Percentiles rank a stretch among this genome's conserved stretches.
Conservation (phyloP, 1,140 invertebrate genomes). For the Ectropis grisescens region DNA sequence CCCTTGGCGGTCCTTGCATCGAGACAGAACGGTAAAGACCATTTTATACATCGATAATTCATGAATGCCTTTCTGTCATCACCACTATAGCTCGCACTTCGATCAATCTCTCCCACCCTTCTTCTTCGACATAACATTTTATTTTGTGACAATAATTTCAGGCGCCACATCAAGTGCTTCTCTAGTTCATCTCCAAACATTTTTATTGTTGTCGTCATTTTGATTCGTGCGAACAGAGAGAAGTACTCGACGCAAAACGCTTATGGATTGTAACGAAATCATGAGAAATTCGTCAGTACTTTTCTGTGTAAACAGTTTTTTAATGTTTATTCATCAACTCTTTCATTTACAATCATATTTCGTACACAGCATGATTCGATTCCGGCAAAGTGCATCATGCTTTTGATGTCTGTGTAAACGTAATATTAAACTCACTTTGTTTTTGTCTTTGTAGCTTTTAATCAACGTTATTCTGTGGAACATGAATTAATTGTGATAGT, state of each 20-base stretch:
- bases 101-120: slow-evolving; percentile 57
- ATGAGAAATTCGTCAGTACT: slow-evolving; percentile 22
- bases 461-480: slow-evolving; percentile 7
- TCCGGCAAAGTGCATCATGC: slow-evolving; percentile 61
- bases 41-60: slow-evolving; percentile 57
- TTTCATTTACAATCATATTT: slow-evolving; percentile 36
- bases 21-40: slow-evolving; percentile 64
- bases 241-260: slow-evolving; percentile 23
- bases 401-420: slow-evolving; percentile 65
- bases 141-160: slow-evolving; percentile 36
- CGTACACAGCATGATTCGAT: slow-evolving; percentile 59
- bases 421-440: slow-evolving; percentile 25
- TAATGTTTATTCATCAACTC: slow-evolving; percentile 26
- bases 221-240: slow-evolving; percentile 30
- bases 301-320: slow-evolving; percentile 34
- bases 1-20: slow-evolving; percentile 58
- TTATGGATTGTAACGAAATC: too few species aligned
- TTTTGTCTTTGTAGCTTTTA: slow-evolving; percentile 18
- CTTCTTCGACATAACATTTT: slow-evolving; percentile 50
- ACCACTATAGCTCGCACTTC: slow-evolving; percentile 63
- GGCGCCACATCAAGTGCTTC: slow-evolving; percentile 39
- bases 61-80: slow-evolving; percentile 67
- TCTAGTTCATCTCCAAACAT: slow-evolving; percentile 15
- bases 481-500: too few species aligned
- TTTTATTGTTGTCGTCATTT: slow-evolving; percentile 32